Percentiles rank a stretch among this genome's conserved stretches.
Evolutionary conservation across 1,140 invertebrate species (phyloP).

Genomic region (Zaprionus nigranus): DNA sequence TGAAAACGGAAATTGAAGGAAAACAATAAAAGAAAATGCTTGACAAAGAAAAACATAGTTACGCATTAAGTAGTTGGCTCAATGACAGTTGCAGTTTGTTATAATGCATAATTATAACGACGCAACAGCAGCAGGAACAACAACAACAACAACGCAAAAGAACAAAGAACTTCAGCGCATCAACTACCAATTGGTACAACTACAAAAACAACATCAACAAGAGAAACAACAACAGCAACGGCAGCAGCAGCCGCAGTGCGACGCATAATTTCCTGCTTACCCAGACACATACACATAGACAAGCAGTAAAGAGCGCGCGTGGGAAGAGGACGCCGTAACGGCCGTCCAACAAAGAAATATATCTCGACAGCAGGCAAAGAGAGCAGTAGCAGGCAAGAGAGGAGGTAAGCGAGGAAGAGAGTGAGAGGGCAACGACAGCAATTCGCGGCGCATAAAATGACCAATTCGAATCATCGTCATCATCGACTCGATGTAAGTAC

Average conservation of each 20-base stretch:
- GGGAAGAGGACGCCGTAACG: constrained; percentile 55
- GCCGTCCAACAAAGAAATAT: constrained; percentile 55
- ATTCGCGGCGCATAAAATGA: constrained; percentile 73
- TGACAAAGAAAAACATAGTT: constrained; percentile 68
- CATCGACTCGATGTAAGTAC: constrained; percentile 72
- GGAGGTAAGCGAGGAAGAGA: constrained; percentile 3
- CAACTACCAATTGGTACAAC: constrained; percentile 45
- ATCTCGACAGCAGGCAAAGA: constrained; percentile 23
- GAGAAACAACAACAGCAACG: constrained; percentile 43
- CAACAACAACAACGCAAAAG: constrained; percentile 58
- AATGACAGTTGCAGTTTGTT: constrained; percentile 46
- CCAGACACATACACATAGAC: constrained; percentile 25
- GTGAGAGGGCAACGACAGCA: constrained; percentile 52
- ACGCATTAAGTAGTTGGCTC: constrained; percentile 63
- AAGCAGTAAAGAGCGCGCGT: constrained; percentile 55
- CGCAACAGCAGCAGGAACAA: constrained; percentile 41
- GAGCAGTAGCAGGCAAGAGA: constrained; percentile 34
- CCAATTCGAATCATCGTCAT: constrained; percentile 75
- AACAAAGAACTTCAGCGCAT: constrained; percentile 72
- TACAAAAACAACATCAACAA: constrained; percentile 33
- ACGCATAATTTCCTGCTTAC: constrained; percentile 74
- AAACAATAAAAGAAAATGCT: constrained; percentile 37
- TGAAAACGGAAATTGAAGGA: constrained; percentile 30
- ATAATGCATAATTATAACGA: constrained; percentile 65
- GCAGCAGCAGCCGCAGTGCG: constrained; percentile 50